Percentiles rank a stretch among this genome's conserved stretches.
Evolutionary conservation across 2,113 vertebrate species (phyloP).

Genomic region (Pedionomus torquatus): DNA sequence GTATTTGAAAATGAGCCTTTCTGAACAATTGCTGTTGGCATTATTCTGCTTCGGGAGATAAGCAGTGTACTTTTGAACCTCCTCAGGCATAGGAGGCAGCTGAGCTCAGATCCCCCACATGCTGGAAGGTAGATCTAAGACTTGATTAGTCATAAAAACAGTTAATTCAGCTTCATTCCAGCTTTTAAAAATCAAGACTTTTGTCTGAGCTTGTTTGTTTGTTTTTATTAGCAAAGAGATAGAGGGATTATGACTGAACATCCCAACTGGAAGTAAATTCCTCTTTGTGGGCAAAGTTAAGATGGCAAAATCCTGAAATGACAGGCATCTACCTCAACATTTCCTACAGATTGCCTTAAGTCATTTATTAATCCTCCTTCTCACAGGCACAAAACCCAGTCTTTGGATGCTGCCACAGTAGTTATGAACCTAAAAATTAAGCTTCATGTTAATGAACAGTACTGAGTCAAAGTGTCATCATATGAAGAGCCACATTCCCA

Average conservation of each 20-base stretch:
- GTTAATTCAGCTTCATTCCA: neutral
- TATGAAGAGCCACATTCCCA: neutral
- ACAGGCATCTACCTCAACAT: neutral
- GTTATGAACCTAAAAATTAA: neutral
- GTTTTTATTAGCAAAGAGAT: neutral
- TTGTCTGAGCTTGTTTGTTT: neutral
- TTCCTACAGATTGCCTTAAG: neutral
- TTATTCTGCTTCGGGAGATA: neutral
- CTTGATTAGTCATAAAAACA: neutral
- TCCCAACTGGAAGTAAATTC: neutral
- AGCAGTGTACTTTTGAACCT: neutral
- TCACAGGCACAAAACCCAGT: neutral
- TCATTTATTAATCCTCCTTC: neutral
- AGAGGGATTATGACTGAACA: neutral
- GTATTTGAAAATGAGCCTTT: neutral
- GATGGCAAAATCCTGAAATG: neutral
- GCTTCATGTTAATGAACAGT: rapidly evolving
- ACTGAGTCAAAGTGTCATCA: rapidly evolving
- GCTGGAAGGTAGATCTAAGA: neutral
- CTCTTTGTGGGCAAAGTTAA: neutral
- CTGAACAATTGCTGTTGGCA: neutral
- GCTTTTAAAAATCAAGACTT: neutral
- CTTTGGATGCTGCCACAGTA: neutral
- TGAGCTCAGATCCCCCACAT: neutral
- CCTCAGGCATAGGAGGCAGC: neutral